Percentiles rank a stretch among this genome's conserved stretches.
These are phyloP conservation scores for Zaprionus nigranus DNA, from an alignment of 1,140 invertebrate species.

Conservation along the genomic window DNA sequence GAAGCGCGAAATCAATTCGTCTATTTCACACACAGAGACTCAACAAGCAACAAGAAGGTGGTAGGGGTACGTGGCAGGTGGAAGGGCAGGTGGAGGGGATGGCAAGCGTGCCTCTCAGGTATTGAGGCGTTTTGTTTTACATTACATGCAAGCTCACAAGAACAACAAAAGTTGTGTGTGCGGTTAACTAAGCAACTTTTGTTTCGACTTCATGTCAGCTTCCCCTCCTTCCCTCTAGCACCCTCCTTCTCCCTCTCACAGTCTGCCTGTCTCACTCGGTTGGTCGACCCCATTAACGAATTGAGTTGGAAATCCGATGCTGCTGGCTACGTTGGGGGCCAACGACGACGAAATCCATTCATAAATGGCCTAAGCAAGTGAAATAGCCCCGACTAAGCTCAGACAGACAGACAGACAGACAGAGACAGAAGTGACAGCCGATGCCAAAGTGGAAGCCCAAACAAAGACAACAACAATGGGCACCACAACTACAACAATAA, in stretches of 20 bases:
- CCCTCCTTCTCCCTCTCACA: conserved; percentile 4
- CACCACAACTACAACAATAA: conserved; percentile 18
- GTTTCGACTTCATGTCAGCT: conserved; percentile 24
- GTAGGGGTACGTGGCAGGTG: too few relatives aligned
- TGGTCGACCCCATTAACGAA: conserved; percentile 62
- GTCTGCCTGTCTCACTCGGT: conserved; percentile 34
- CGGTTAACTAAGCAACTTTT: conserved; percentile 62
- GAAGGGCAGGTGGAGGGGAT: not conserved
- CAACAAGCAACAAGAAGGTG: conserved; percentile 10
- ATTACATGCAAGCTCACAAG: conserved; percentile 68
- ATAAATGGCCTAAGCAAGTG: conserved; percentile 39
- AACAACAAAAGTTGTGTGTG: conserved; percentile 41
- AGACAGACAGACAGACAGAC: not conserved
- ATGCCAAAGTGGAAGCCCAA: conserved; percentile 35
- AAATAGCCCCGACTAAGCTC: conserved; percentile 10
- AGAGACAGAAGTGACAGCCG: conserved; percentile 13
- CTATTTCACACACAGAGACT: conserved; percentile 63
- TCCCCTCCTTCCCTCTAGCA: not conserved
- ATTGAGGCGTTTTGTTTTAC: conserved; percentile 66
- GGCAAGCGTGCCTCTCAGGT: conserved; percentile 5
- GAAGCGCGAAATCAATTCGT: conserved; percentile 79
- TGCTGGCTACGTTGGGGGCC: conserved; percentile 44
- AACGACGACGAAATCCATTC: conserved; percentile 39
- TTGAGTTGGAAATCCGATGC: conserved; percentile 62
- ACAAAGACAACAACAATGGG: conserved; percentile 9